Evolutionary conservation across 2,113 vertebrate species (phyloP), one percentile per base, ranked within the genome.

Genomic region (Sceloporus tristichus): DNA sequence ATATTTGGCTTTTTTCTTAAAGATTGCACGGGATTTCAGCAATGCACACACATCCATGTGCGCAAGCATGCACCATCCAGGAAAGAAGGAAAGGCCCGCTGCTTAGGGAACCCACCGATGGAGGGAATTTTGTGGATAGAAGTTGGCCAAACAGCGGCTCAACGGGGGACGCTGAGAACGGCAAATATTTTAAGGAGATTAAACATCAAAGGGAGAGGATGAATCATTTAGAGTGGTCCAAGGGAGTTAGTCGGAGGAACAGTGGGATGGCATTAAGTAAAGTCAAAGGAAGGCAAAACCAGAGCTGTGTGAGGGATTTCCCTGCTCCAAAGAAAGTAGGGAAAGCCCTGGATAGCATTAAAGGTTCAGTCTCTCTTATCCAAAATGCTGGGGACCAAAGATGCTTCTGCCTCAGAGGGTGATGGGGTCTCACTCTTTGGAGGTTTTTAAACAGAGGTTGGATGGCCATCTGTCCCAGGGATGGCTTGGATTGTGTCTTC

Each of bases 151-250:
- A 82, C 16, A 54, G 0, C 79, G n/a, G 59, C 53, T 84, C 16
- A 80, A 84, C 29, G 23, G 85, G 73, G 66, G 77, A 62, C 29
- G 79, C 82, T 84, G 86, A 90, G 90, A 87, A 9, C 0, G n/a
- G 53, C 62, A 89, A 86, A 81, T 85, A 89, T 78, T 94, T 84
- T 71, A 79, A 91, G 23, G 59, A 9, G 19, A 77, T 91, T 91
- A 88, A 82, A 80, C 23, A 42, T 87, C 34, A 18, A 77, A 89
- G 42, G 53, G 5, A 75, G 42, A 65, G 0, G 0, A 48, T 88
- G 0, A 87, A 34, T 91, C 88, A 71, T 87, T 94, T 89, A 62
- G 74, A 80, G 38, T 0, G 0, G 25, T 70, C 34, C 56, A 91
- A 86, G 56, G 75, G 29, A 76, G 9, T 80, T 34, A 87, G 29